Evolutionary conservation across 2,113 vertebrate genomes (phyloP).

Genomic region (Neolamprologus fasciatus): DNA sequence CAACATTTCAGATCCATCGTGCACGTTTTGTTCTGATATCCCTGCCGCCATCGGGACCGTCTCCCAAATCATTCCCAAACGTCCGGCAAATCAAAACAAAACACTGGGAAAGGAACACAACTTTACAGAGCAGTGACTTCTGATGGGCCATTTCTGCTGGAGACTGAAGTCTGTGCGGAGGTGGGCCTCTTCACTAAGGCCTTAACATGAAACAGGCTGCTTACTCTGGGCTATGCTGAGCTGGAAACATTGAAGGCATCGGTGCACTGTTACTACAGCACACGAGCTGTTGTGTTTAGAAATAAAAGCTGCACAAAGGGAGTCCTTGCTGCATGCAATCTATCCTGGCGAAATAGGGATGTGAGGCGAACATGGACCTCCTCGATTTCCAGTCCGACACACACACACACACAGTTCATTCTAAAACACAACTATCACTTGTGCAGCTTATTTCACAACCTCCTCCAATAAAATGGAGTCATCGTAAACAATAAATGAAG

Average conservation of each 20-base stretch:
- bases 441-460: background rate
- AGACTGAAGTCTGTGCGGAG: slow-evolving; percentile 50
- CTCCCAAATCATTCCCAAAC: slow-evolving; percentile 73
- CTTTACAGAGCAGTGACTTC: slow-evolving; percentile 61
- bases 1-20: slow-evolving; percentile 61
- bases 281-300: slow-evolving; percentile 14
- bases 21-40: slow-evolving; percentile 54
- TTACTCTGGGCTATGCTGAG: slow-evolving; percentile 23
- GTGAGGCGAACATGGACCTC: background rate
- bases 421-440: background rate
- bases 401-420: background rate
- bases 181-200: slow-evolving; percentile 25
- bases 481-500: slow-evolving; percentile 60
- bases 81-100: slow-evolving; percentile 68
- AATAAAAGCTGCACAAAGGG: slow-evolving; percentile 7
- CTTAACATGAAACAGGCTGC: slow-evolving; percentile 54
- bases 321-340: background rate
- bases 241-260: background rate
- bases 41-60: slow-evolving; percentile 51
- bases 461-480: slow-evolving; percentile 51
- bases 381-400: background rate
- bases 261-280: slow-evolving; percentile 9
- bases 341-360: background rate
- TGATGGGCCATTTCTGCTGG: slow-evolving; percentile 57
- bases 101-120: slow-evolving; percentile 49